A percentile compares a stretch with the other conserved stretches of the same genome.
phyloP scores from a whole-genome alignment of 2,888 invertebrate species.

The Pammene fasciana region DNA sequence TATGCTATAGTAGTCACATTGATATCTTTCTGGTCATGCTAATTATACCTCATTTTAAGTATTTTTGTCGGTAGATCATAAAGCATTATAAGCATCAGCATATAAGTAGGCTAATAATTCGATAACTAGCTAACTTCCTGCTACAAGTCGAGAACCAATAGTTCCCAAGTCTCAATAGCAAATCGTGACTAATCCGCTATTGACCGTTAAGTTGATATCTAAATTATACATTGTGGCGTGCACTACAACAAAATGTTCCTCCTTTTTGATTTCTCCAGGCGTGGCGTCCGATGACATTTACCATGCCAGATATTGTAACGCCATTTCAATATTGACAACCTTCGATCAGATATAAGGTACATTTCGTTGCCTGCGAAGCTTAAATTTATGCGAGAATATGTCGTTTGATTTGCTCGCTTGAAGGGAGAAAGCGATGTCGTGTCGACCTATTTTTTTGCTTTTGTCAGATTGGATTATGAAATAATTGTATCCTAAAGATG shows the following conservation, averaged over 20 bases:
- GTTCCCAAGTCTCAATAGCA: constrained; percentile 43
- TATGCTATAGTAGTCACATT: too few species aligned
- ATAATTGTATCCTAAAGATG: constrained; percentile 1
- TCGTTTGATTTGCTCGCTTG: constrained; percentile 49
- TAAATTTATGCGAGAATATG: constrained; percentile 50
- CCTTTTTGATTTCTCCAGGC: constrained; percentile 48
- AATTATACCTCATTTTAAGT: too few species aligned
- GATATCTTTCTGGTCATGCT: too few species aligned
- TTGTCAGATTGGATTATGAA: constrained; percentile 4
- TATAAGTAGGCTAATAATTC: neutral
- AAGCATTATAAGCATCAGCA: too few species aligned
- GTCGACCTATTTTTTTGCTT: constrained; percentile 20
- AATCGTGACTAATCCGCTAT: constrained; percentile 51
- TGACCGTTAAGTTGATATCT: constrained; percentile 51
- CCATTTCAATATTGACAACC: constrained; percentile 50
- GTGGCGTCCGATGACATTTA: constrained; percentile 54
- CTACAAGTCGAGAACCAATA: constrained; percentile 31
- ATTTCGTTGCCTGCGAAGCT: constrained; percentile 40
- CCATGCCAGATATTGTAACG: constrained; percentile 45
- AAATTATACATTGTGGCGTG: constrained; percentile 50
- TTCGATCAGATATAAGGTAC: constrained; percentile 49
- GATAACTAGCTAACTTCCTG: constrained; percentile 19
- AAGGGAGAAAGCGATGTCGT: constrained; percentile 48
- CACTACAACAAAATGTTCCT: constrained; percentile 45
- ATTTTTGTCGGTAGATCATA: too few species aligned